Conservation (phyloP, 2,113 vertebrate genomes). For the Eleginops maclovinus region DNA sequence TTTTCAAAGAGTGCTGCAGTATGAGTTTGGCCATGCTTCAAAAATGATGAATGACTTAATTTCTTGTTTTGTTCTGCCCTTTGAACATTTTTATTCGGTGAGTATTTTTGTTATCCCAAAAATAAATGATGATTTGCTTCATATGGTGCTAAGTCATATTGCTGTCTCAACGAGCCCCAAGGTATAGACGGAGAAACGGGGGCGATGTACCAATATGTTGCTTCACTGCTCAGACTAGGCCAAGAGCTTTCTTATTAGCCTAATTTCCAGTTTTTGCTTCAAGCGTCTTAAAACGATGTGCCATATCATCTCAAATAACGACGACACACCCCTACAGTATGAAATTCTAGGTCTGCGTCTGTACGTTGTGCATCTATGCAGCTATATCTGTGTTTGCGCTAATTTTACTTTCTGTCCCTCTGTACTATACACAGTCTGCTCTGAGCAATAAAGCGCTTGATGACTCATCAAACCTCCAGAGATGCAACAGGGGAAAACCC, state of each 20-base stretch:
- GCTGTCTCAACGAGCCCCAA: constrained; percentile 27
- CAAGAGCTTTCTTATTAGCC: constrained; percentile 17
- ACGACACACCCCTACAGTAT: not conserved
- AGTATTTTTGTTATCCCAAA: constrained; percentile 41
- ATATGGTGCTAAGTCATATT: constrained; percentile 37
- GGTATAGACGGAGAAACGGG: constrained; percentile 6
- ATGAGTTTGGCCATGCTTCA: constrained; percentile 54
- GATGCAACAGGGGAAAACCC: constrained; percentile 27
- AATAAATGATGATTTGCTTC: constrained; percentile 50
- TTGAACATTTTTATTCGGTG: constrained; percentile 63
- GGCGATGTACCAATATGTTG: constrained; percentile 11
- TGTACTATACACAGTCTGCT: constrained; percentile 13
- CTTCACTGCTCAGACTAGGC: constrained; percentile 36
- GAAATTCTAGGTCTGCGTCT: not conserved
- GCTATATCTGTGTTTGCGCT: not conserved
- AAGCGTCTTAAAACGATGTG: constrained; percentile 15
- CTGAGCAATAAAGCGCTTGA: not conserved
- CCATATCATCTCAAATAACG: constrained; percentile 16
- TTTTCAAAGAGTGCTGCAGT: constrained; percentile 41
- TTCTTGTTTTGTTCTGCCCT: constrained; percentile 68
- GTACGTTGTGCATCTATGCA: not conserved
- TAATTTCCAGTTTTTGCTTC: constrained; percentile 34
- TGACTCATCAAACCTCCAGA: constrained; percentile 51
- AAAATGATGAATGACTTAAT: constrained; percentile 76
- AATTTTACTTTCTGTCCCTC: not conserved